Conservation (phyloP, 2,113 vertebrate species). For the Taxidea taxus region DNA sequence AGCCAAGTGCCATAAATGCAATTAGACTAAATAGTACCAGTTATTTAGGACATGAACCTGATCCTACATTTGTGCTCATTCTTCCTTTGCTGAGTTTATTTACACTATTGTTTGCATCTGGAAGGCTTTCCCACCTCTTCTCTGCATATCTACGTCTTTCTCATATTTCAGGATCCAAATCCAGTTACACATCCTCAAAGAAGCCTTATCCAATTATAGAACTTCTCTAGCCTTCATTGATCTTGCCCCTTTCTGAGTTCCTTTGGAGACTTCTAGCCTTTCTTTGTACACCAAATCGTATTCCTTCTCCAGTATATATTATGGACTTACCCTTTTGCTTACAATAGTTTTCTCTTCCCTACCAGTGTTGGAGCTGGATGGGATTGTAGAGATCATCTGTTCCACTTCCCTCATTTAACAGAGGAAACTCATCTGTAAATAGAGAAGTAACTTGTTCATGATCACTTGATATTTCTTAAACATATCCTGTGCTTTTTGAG, state of each 20-base stretch:
- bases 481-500: background rate
- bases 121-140: background rate
- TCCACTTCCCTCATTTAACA: background rate
- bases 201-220: background rate
- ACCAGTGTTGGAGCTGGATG: background rate
- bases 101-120: background rate
- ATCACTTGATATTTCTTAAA: background rate
- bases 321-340: background rate
- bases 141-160: background rate
- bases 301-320: background rate
- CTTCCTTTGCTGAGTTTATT: background rate
- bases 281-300: background rate
- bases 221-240: background rate
- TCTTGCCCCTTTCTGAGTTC: background rate
- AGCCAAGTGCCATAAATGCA: background rate
- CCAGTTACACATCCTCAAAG: background rate
- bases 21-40: background rate
- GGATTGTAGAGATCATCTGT: background rate
- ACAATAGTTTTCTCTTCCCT: background rate
- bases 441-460: background rate
- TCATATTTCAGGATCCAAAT: background rate
- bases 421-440: background rate
- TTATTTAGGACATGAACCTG: background rate
- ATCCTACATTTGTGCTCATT: background rate
- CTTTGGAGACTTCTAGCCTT: background rate